A percentile compares a stretch with the other conserved stretches of the same genome.
phyloP scores from a whole-genome alignment of 2,888 invertebrate species.

The Didymodactylos carnosus region DNA sequence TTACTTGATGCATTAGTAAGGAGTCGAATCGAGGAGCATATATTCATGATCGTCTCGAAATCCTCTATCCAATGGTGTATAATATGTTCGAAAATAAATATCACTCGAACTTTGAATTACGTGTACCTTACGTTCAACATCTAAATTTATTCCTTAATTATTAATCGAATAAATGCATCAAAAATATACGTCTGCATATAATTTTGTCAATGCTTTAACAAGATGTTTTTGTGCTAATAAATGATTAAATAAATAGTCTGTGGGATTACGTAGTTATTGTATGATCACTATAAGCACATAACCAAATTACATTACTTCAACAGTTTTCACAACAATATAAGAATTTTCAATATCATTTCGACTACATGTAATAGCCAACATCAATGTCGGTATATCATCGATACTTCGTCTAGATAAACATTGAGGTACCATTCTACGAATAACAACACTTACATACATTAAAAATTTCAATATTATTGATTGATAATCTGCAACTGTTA shows the following conservation, averaged over 20 bases:
- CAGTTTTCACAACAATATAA: slow-evolving; percentile 81
- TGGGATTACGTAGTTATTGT: too few relatives aligned
- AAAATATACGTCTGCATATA: slow-evolving; percentile 59
- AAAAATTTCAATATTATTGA: too few relatives aligned
- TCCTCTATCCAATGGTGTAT: slow-evolving; percentile 92
- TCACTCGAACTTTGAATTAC: slow-evolving; percentile 89
- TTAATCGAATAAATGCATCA: background rate
- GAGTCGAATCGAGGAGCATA: slow-evolving; percentile 60
- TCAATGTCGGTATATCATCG: background rate
- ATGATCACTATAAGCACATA: too few relatives aligned
- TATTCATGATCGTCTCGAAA: slow-evolving; percentile 81
- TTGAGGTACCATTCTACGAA: slow-evolving; percentile 51
- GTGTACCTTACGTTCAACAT: slow-evolving; percentile 37
- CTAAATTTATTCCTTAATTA: background rate
- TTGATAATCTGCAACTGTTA: too few relatives aligned
- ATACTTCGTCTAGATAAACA: slow-evolving; percentile 44
- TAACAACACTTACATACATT: background rate
- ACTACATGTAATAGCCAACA: slow-evolving; percentile 58
- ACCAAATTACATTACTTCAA: slow-evolving; percentile 53
- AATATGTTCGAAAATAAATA: slow-evolving; percentile 97
- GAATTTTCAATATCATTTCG: slow-evolving; percentile 79
- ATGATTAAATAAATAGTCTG: slow-evolving; percentile 75
- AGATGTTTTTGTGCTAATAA: slow-evolving; percentile 59
- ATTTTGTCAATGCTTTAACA: slow-evolving; percentile 79
- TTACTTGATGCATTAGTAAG: slow-evolving; percentile 69